Evolutionary conservation across 2,113 vertebrate genomes (phyloP), one percentile per base, ranked within the genome.

Genomic region (Ictalurus furcatus): DNA sequence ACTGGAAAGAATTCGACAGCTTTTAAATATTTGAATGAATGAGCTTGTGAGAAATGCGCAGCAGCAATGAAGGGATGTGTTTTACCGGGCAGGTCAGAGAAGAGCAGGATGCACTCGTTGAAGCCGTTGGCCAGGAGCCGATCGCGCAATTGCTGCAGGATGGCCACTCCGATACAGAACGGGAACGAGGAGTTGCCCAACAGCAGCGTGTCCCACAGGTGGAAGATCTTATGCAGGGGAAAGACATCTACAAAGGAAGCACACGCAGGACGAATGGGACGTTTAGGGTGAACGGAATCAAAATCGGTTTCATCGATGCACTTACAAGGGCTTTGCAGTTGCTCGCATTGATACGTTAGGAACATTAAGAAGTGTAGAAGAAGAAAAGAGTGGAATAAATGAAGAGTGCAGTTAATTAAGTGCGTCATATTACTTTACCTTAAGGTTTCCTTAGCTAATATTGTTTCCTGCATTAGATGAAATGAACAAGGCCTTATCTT

Each of bases 81-180:
- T 93, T 88, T 91, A 99, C 98, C 98, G 95, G 98, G 98, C 92
- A 99, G 96, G 91, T 99, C 98, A 67, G 98, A 99, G 93, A 99
- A 99, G 86, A 99, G 97, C 12, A 99, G 97, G 94, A 99, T 99
- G 93, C 98, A 99, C 92, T 99, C 98, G 74, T 99, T 99, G 95
- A 99, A 99, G 91, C 98, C 98, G 74, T 99, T 99, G 67, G 97
- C 97, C 94, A 99, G 92, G 90, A 99, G 97, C 6, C 98, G 96
- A 92, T 98, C 98, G 40, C 98, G 95, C 34, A 99, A 96, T 87
- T 99, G 98, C 86, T 99, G 98, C 88, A 99, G 93, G 91, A 99
- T 99, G 85, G 98, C 98, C 87, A 99, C 98, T 59, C 98, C 98
- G 58, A 99, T 99, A 83, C 98, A 99, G 93, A 99, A 99, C 0